Base-by-base conservation (phyloP, 2,113 vertebrate genomes). In the Heterocephalus glaber region DNA sequence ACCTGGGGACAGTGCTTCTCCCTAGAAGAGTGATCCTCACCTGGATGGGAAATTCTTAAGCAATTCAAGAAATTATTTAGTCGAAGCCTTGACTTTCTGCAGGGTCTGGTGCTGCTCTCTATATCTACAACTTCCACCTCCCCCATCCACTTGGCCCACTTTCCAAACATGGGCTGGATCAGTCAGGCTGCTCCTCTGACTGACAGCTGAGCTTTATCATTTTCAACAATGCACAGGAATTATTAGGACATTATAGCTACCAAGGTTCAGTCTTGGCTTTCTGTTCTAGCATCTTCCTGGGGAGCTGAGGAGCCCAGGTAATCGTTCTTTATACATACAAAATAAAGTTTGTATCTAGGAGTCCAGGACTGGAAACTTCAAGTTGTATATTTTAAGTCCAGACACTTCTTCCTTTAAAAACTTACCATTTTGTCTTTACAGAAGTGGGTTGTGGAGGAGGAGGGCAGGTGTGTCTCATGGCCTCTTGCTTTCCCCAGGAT, bases 401-500 rank as follows among this genome's bases (percentile, higher is more conserved):
- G 22, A 33, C 26, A 52, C 61, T 77, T 44, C 89, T 93, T 86
- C 41, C 60, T 80, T 86, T 80, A 70, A 86, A 95, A 76, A 28
- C 11, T 9, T 28, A 26, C n/a, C 14, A 0, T 96, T 68, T 20
- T 52, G 52, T 60, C 3, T 93, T 38, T 61, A 85, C 30, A 12
- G 89, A 95, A 81, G 6, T 13, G 47, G 44, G 90, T 4, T 33
- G 68, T 72, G 41, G n/a, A 90, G 61, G 49, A 66, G 10, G 13
- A 89, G 86, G 19, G 81, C 7, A 17, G 10, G 65, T 90, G 72
- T 89, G 83, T 95, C 97, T 98, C 88, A 95, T 10, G 5, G 96
- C 83, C 76, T 97, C 95, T 96, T 86, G 38, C 84, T 97, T 35
- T 76, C 96, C 93, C 85, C 83, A 99, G 99, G 99, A 16, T 99